Evolutionary conservation across 2,797 vertebrate species (phyloP).

Genomic region (Notamacropus eugenii): DNA sequence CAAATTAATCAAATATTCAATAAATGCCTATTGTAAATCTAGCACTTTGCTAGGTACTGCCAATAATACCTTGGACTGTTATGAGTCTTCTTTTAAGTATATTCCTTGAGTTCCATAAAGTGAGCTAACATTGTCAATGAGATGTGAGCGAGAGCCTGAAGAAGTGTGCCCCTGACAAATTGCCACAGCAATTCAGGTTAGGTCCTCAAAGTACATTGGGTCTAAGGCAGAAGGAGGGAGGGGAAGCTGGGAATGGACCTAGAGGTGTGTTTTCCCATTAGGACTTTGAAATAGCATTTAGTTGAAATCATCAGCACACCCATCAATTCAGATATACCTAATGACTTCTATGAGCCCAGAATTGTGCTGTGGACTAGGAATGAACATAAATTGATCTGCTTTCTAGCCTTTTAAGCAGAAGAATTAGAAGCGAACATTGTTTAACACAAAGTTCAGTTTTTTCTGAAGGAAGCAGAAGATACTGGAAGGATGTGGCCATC

Average conservation of each 20-base stretch:
- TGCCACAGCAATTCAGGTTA: neutral
- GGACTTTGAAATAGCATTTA: neutral
- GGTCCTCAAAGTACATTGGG: neutral
- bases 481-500: neutral
- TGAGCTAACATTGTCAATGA: neutral
- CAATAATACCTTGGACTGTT: neutral
- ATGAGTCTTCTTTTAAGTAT: neutral
- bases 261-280: neutral
- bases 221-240: neutral
- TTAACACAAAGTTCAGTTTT: neutral
- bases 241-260: neutral
- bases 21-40: conserved; percentile 57
- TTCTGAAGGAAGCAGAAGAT: neutral
- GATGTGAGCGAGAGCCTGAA: neutral
- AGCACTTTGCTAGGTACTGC: neutral
- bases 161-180: neutral
- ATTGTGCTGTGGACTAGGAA: neutral
- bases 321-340: neutral
- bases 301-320: neutral
- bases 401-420: conserved; percentile 41
- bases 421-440: conserved; percentile 6
- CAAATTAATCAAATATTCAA: conserved; percentile 58
- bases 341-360: neutral
- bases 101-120: neutral
- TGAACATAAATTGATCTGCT: neutral